phyloP scores from a whole-genome alignment of 2,113 vertebrate genomes.

The Boleophthalmus pectinirostris region DNA sequence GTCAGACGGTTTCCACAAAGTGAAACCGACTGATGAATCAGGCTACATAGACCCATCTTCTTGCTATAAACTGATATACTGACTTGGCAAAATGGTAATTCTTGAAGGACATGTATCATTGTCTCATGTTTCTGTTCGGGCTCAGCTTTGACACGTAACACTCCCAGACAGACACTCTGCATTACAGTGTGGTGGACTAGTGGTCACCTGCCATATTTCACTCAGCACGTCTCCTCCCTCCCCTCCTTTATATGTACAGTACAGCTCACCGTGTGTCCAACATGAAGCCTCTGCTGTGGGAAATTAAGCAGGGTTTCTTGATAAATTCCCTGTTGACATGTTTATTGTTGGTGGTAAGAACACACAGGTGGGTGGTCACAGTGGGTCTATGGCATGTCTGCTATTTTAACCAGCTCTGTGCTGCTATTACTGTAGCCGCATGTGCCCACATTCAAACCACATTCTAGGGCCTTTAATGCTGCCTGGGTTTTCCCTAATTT shows the following conservation, averaged over 20 bases:
- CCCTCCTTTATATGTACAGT: constrained; percentile 6
- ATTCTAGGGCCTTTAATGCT: constrained; percentile 45
- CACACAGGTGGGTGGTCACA: constrained; percentile 53
- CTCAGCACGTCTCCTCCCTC: constrained; percentile 21
- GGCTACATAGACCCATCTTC: too few relatives aligned
- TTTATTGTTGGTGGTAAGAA: constrained; percentile 12
- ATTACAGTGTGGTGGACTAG: constrained; percentile 25
- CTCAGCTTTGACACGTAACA: constrained; percentile 13
- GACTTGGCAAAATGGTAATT: constrained; percentile 3
- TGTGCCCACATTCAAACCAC: constrained; percentile 34
- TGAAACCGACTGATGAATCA: too few relatives aligned
- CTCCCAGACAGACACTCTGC: constrained; percentile 30
- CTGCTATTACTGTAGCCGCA: constrained; percentile 25
- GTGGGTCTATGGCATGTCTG: constrained; percentile 23
- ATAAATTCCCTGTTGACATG: neutral
- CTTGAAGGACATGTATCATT: constrained; percentile 9
- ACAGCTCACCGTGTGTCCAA: neutral
- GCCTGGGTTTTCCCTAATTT: constrained; percentile 12
- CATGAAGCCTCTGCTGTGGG: neutral
- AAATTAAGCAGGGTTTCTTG: neutral
- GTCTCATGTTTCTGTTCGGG: constrained; percentile 14
- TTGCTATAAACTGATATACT: constrained; percentile 4
- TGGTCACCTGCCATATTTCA: constrained; percentile 32
- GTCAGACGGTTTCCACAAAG: too few relatives aligned
- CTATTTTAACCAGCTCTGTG: constrained; percentile 45